Evolutionary conservation across 1,140 invertebrate genomes (phyloP), one percentile per base, ranked within the genome.

Genomic region (Harpegnathos saltator): DNA sequence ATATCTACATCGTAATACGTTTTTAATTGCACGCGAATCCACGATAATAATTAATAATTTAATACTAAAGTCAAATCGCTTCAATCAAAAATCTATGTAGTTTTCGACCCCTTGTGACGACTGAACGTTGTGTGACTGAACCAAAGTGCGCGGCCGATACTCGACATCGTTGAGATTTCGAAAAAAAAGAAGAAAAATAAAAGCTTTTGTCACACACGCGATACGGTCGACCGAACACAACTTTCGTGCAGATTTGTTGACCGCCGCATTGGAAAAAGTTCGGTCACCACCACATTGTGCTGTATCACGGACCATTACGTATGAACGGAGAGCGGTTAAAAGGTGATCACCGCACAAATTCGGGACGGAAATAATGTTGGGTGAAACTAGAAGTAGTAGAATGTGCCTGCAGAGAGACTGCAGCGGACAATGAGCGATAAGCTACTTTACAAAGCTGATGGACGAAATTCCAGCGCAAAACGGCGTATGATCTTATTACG

Each of bases 41-140:
- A n/a, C n/a, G n/a, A n/a, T n/a, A n/a, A 66, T 63, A n/a, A 75
- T 75, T 52, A 75, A 65, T 33, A 44, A 7, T 26, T 54, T 77
- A 22, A 77, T 66, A 52, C 44, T 2, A 17, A 26, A 63, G 14
- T 9, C 44, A 52, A 14, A 7, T 29, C 24, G 26, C 4, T 77
- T 38, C 38, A 33, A 77, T 29, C 14, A 14, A 77, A 65, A 75
- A 52, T 3, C 19, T 58, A 29, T 48, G 0, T 22, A 33, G 26
- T 19, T 50, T 72, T 73, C 69, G 17, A 59, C 58, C 29, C 17
- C 3, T 9, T 11, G 58, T 22, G 38, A 4, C 29, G 29, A 24
- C 19, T 24, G 7, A 14, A 24, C 19, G 24, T 19, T n/a, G 11
- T 44, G 9, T 44, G n/a, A n/a, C n/a, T n/a, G n/a, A n/a, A 63